A percentile compares a stretch with the other conserved stretches of the same genome.
These are phyloP conservation scores for Darevskia nairensis DNA, from an alignment of 2,797 vertebrate species.

Conservation along the genomic window DNA sequence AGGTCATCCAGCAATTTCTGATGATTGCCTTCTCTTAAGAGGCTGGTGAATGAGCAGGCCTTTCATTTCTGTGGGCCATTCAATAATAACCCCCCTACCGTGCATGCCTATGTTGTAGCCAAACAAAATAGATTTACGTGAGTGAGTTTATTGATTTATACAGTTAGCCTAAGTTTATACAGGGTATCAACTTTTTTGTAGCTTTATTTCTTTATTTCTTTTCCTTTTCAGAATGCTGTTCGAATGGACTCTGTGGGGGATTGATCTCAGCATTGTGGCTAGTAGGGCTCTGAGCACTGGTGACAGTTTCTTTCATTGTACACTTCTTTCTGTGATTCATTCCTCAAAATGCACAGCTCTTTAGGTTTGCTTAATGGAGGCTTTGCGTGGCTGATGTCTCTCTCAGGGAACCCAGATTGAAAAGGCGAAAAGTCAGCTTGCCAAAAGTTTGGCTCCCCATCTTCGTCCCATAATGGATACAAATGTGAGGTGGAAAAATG, in stretches of 20 bases:
- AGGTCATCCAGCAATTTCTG: constrained; percentile 42
- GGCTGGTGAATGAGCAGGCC: constrained; percentile 44
- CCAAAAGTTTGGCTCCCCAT: constrained; percentile 64
- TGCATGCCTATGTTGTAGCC: constrained; percentile 28
- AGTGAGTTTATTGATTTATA: constrained; percentile 18
- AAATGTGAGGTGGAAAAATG: constrained; percentile 55
- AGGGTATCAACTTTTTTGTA: constrained; percentile 20
- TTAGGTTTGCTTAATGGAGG: constrained; percentile 64
- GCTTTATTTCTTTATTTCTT: constrained; percentile 23
- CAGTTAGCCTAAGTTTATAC: constrained; percentile 31
- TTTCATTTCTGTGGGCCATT: constrained; percentile 46
- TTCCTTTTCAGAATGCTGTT: constrained; percentile 33
- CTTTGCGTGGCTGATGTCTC: constrained; percentile 56
- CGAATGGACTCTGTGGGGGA: constrained; percentile 24
- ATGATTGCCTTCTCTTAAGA: constrained; percentile 26
- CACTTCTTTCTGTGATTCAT: constrained; percentile 60
- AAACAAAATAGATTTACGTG: fast-evolving
- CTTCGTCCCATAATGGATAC: constrained; percentile 68
- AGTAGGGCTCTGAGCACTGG: constrained; percentile 54
- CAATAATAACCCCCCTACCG: constrained; percentile 19
- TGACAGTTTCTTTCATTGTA: constrained; percentile 66
- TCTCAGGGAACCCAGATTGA: constrained; percentile 56
- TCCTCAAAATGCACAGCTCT: constrained; percentile 56
- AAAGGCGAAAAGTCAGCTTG: constrained; percentile 60
- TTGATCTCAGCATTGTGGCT: constrained; percentile 41